Percentiles rank a stretch among this genome's conserved stretches.
phyloP scores from a whole-genome alignment of 2,888 invertebrate species.

The Acronicta leporina region DNA sequence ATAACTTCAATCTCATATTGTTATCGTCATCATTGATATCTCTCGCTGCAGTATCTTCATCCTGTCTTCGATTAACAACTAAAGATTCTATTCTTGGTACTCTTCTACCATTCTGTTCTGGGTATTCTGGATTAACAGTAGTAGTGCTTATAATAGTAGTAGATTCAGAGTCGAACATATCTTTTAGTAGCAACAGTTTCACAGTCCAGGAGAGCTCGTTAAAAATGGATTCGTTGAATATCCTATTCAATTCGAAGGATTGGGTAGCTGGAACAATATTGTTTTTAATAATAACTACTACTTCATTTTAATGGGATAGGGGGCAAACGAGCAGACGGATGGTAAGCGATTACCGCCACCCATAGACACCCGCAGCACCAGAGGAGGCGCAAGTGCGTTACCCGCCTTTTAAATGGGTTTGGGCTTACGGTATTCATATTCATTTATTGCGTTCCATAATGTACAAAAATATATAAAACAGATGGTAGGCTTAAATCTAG shows the following conservation, averaged over 20 bases:
- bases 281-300: too few relatives aligned
- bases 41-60: accelerated
- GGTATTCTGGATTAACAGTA: neutral
- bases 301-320: too few relatives aligned
- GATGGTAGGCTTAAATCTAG: too few relatives aligned
- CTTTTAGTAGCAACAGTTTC: conserved; percentile 22
- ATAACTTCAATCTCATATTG: conserved; percentile 75
- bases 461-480: too few relatives aligned
- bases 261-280: neutral
- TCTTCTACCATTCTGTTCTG: neutral
- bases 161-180: neutral
- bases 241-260: neutral
- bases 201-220: conserved; percentile 37
- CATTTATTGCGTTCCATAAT: too few relatives aligned
- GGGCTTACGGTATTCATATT: too few relatives aligned
- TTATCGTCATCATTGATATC: conserved; percentile 59
- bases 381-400: too few relatives aligned
- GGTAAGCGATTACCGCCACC: too few relatives aligned
- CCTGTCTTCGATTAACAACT: conserved; percentile 6
- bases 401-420: too few relatives aligned
- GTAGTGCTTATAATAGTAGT: too few relatives aligned
- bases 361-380: too few relatives aligned
- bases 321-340: too few relatives aligned
- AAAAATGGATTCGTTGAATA: conserved; percentile 23
- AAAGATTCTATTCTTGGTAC: conserved; percentile 14